Percentiles rank a stretch among this genome's conserved stretches.
Conservation (phyloP, 2,888 invertebrate genomes). For the Neoascia interrupta region DNA sequence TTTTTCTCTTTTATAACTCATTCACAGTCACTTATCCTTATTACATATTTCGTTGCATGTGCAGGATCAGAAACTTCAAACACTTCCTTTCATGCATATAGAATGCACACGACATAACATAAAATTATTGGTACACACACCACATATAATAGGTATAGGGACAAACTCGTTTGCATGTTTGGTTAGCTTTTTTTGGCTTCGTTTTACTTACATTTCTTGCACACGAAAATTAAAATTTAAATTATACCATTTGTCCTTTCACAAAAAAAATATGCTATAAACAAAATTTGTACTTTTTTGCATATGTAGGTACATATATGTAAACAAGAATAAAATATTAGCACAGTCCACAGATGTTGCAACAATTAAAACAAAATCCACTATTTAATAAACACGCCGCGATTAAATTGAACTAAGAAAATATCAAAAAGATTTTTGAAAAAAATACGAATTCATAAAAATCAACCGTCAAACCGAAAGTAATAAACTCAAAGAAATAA, state of each 20-base stretch:
- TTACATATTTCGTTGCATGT: too few species aligned
- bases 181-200: conserved; percentile 19
- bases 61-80: too few species aligned
- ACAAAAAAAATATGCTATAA: conserved; percentile 19
- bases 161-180: too few species aligned
- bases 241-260: conserved; percentile 3
- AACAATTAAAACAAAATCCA: neutral
- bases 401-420: conserved; percentile 15
- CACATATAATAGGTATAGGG: neutral
- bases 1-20: too few species aligned
- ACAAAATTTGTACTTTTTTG: conserved; percentile 35
- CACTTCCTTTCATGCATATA: conserved; percentile 14
- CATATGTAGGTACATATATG: neutral
- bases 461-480: conserved; percentile 18
- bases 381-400: conserved; percentile 27
- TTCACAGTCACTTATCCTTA: too few species aligned
- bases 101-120: neutral
- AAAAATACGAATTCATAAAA: conserved; percentile 2
- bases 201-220: conserved; percentile 55
- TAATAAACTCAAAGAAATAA: conserved; percentile 33
- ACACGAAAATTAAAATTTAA: conserved; percentile 29
- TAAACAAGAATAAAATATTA: conserved; percentile 13
- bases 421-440: neutral
- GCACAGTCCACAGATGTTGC: conserved; percentile 28
- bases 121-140: too few species aligned